phyloP scores from a whole-genome alignment of 2,888 invertebrate genomes.

The Rhamphomyia laevipes region DNA sequence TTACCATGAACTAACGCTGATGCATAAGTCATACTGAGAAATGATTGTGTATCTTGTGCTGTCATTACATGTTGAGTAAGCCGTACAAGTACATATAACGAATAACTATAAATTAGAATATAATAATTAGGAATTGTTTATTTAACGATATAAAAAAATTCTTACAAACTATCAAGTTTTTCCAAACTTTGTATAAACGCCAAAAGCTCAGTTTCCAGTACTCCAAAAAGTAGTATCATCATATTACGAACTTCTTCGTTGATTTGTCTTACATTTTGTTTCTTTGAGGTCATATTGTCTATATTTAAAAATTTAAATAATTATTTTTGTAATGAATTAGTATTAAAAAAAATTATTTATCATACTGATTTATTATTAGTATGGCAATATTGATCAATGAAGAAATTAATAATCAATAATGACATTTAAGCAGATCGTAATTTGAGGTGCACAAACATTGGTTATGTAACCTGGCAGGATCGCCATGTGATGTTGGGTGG shows the following conservation, averaged over 20 bases:
- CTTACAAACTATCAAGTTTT: slow-evolving; percentile 81
- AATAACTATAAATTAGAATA: slow-evolving; percentile 51
- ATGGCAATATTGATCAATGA: too few relatives aligned
- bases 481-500: too few relatives aligned
- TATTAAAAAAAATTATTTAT: too few relatives aligned
- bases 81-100: slow-evolving; percentile 84
- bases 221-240: slow-evolving; percentile 82
- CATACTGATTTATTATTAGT: too few relatives aligned
- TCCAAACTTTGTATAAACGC: slow-evolving; percentile 79
- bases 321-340: too few relatives aligned
- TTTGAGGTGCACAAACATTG: too few relatives aligned
- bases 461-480: too few relatives aligned
- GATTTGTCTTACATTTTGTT: slow-evolving; percentile 55
- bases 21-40: slow-evolving; percentile 77
- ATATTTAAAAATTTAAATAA: neutral
- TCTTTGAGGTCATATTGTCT: slow-evolving; percentile 32
- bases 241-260: slow-evolving; percentile 71
- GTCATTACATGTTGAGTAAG: slow-evolving; percentile 88
- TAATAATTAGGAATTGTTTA: neutral
- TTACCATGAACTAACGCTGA: slow-evolving; percentile 79
- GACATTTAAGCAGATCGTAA: too few relatives aligned
- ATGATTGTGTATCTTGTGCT: slow-evolving; percentile 74
- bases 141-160: slow-evolving; percentile 17
- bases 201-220: slow-evolving; percentile 75
- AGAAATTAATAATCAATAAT: too few relatives aligned